A percentile compares a stretch with the other conserved stretches of the same genome.
Evolutionary conservation across 2,113 vertebrate genomes (phyloP).

Genomic region (Paramisgurnus dabryanus): DNA sequence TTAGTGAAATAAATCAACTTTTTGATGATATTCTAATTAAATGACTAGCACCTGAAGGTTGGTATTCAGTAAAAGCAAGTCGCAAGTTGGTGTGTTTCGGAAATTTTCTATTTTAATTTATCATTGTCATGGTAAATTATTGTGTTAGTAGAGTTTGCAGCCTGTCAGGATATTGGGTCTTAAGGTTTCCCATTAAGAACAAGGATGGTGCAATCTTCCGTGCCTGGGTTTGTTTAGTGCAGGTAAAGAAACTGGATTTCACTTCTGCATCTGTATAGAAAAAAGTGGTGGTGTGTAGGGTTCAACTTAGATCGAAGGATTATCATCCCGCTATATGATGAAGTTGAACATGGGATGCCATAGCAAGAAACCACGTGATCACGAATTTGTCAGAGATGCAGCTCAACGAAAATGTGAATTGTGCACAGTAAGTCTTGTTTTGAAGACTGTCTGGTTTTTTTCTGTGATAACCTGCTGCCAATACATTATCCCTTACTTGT

Average conservation of each 20-base stretch:
- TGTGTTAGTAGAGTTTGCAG: neutral
- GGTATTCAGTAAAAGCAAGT: neutral
- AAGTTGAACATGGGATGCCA: no score
- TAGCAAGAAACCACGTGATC: neutral
- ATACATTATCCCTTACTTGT: no score
- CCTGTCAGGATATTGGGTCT: neutral
- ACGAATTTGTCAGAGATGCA: neutral
- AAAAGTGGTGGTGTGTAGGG: neutral
- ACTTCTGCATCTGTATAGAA: neutral
- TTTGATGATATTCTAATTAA: no score
- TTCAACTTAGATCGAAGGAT: no score
- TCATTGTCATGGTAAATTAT: neutral
- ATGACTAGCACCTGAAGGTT: neutral
- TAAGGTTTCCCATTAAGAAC: neutral
- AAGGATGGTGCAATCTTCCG: neutral
- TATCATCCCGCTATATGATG: no score
- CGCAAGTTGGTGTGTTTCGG: neutral
- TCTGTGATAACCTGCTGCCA: no score
- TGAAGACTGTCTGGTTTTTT: no score
- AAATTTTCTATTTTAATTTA: neutral
- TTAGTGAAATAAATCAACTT: no score
- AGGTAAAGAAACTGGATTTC: neutral
- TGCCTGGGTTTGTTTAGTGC: neutral
- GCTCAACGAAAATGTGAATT: neutral
- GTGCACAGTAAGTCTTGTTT: neutral